phyloP scores from a whole-genome alignment of 2,888 invertebrate species.

The Stramonita haemastoma region DNA sequence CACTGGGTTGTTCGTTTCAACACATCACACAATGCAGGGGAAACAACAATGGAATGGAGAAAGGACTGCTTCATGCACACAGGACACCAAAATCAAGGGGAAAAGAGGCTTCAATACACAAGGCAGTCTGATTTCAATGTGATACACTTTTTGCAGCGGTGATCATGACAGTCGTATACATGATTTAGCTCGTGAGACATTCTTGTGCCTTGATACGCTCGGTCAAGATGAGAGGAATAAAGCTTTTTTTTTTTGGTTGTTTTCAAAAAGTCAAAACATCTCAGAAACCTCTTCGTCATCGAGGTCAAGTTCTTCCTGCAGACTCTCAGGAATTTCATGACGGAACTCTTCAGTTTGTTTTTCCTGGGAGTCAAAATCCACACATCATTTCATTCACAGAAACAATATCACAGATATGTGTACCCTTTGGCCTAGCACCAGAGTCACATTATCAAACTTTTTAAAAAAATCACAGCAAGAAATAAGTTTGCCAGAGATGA shows the following conservation, averaged over 20 bases:
- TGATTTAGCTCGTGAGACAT: background rate
- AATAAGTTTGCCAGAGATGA: background rate
- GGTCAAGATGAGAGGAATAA: background rate
- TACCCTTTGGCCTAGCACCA: background rate
- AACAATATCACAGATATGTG: background rate
- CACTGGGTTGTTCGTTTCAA: background rate
- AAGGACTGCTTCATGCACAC: background rate
- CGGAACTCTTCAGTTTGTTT: constrained; percentile 34
- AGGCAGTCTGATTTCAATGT: background rate
- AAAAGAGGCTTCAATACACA: too few relatives aligned
- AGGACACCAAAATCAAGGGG: background rate
- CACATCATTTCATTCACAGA: background rate
- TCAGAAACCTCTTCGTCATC: constrained; percentile 36
- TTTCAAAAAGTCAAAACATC: background rate
- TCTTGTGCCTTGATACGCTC: background rate
- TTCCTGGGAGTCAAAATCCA: constrained; percentile 31
- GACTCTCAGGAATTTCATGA: constrained; percentile 32
- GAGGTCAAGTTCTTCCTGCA: constrained; percentile 40
- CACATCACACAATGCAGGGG: background rate
- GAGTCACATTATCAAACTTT: background rate
- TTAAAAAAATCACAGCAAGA: background rate
- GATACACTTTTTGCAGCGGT: background rate
- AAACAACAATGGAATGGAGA: background rate
- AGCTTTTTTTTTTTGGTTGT: background rate
- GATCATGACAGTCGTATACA: background rate